Conservation (phyloP, 2,113 vertebrate genomes). For the Bombycilla garrulus region DNA sequence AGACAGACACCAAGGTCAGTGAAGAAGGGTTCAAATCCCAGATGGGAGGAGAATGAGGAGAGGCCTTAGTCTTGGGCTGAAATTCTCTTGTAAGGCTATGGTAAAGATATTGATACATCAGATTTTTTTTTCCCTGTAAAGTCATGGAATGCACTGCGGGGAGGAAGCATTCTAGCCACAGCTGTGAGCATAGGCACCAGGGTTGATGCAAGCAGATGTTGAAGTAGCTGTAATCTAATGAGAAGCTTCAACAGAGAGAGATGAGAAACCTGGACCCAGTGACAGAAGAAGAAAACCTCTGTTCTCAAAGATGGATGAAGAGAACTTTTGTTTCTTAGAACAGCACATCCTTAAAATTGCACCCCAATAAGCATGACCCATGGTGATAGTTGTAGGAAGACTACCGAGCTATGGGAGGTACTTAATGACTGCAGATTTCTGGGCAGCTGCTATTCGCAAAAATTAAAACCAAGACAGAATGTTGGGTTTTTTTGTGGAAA, state of each 20-base stretch:
- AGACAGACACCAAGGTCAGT: too few relatives aligned
- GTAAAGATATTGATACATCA: not conserved
- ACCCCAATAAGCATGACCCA: not conserved
- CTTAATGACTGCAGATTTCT: not conserved
- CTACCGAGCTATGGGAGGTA: not conserved
- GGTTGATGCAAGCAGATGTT: not conserved
- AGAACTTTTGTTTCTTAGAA: not conserved
- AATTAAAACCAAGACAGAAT: not conserved
- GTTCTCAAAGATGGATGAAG: not conserved
- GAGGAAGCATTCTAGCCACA: not conserved
- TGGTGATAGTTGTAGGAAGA: not conserved
- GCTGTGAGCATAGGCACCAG: not conserved
- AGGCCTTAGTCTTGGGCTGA: not conserved
- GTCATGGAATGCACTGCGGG: not conserved
- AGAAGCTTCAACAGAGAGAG: not conserved
- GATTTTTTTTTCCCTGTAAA: not conserved
- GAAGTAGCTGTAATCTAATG: not conserved
- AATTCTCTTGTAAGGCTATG: not conserved
- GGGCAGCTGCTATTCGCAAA: not conserved
- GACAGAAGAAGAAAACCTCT: not conserved
- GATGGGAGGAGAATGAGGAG: not conserved
- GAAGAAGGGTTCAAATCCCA: not conserved
- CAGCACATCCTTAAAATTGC: not conserved
- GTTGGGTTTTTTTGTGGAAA: not conserved
- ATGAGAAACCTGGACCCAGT: not conserved